These are phyloP conservation scores for Linurgus olivaceus DNA, from an alignment of 2,797 vertebrate species.

Conservation along the genomic window DNA sequence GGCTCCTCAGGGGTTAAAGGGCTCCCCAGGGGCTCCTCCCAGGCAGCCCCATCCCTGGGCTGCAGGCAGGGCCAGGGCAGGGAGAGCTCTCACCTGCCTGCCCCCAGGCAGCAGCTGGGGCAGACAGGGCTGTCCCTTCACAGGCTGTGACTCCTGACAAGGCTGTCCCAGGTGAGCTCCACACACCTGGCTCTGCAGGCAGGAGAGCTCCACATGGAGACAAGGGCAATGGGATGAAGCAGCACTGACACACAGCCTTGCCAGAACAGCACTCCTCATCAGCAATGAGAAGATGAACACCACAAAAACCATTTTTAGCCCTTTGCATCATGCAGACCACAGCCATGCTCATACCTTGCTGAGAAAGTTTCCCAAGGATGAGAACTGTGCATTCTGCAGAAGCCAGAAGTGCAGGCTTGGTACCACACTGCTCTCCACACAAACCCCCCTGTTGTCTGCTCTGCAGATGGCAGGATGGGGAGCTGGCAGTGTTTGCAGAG, in stretches of 20 bases:
- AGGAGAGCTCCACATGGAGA: neutral
- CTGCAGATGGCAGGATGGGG: neutral
- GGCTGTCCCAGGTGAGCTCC: neutral
- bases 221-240: fast-evolving
- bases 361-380: neutral
- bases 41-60: neutral
- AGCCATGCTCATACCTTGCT: neutral
- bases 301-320: neutral
- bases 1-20: neutral
- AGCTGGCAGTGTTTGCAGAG: neutral
- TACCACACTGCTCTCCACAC: neutral
- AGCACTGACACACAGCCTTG: neutral
- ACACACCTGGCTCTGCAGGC: neutral
- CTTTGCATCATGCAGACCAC: neutral
- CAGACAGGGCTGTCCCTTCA: too few relatives aligned
- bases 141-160: neutral
- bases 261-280: fast-evolving
- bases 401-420: neutral
- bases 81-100: too few relatives aligned
- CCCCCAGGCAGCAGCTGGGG: neutral
- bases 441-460: neutral
- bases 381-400: neutral
- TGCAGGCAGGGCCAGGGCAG: neutral
- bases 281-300: neutral
- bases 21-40: neutral